These are phyloP conservation scores for Pogonus chalceus DNA, from an alignment of 1,140 invertebrate species.

Conservation along the genomic window DNA sequence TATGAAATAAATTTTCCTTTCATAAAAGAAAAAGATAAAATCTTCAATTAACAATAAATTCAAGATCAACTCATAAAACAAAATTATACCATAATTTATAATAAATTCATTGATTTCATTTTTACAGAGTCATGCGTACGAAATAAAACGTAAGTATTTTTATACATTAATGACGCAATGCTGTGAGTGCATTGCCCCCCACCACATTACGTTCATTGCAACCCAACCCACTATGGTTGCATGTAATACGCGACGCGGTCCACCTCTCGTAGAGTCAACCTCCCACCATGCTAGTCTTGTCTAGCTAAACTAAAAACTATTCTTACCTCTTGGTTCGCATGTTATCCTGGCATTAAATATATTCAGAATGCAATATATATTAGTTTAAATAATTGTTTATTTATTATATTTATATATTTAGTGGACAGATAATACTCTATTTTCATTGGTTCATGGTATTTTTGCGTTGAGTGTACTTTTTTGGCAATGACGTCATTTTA, in stretches of 20 bases:
- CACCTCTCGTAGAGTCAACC: background rate
- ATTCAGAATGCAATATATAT: constrained; percentile 33
- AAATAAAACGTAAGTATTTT: too few relatives aligned
- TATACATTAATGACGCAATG: too few relatives aligned
- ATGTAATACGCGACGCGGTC: background rate
- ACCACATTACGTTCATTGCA: background rate
- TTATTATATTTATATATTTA: constrained; percentile 14
- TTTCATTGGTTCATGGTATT: background rate
- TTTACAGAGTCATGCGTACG: too few relatives aligned
- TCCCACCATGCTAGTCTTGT: constrained; percentile 6
- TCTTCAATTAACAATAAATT: too few relatives aligned
- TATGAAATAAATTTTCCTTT: too few relatives aligned
- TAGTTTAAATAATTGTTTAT: constrained; percentile 32
- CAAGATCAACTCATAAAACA: too few relatives aligned
- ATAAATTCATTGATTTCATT: too few relatives aligned
- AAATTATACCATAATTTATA: too few relatives aligned
- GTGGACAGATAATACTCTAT: background rate
- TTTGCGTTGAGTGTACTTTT: background rate
- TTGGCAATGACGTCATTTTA: constrained; percentile 3
- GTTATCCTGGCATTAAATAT: constrained; percentile 28
- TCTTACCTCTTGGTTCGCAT: constrained; percentile 15
- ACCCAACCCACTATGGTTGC: background rate
- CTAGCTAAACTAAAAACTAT: constrained; percentile 23
- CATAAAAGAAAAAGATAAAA: too few relatives aligned
- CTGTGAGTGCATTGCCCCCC: too few relatives aligned